Evolutionary conservation across 1,140 invertebrate genomes (phyloP).

Genomic region (Conus ventricosus): DNA sequence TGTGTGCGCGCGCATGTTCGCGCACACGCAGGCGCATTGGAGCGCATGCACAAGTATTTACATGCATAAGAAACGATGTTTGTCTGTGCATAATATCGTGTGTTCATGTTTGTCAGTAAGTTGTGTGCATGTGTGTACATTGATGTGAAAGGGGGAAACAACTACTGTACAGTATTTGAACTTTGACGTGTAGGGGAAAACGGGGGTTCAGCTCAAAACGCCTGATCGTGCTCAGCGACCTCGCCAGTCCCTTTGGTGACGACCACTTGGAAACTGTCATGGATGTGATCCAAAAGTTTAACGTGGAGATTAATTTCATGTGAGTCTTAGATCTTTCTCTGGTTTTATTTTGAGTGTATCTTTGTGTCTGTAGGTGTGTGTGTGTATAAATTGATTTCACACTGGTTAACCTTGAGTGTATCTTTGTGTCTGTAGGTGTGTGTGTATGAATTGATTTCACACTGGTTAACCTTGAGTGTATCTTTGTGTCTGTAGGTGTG

Average conservation of each 20-base stretch:
- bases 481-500: neutral
- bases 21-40: too few relatives aligned
- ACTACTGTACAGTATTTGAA: too few relatives aligned
- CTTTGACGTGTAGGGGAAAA: constrained; percentile 66
- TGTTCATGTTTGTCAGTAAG: too few relatives aligned
- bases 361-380: neutral
- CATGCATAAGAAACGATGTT: too few relatives aligned
- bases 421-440: neutral
- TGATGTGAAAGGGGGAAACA: constrained; percentile 68
- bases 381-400: neutral
- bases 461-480: too few relatives aligned
- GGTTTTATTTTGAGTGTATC: neutral
- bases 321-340: constrained; percentile 57
- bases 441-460: neutral
- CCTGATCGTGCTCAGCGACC: constrained; percentile 73
- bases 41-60: too few relatives aligned
- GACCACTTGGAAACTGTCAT: constrained; percentile 73
- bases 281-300: constrained; percentile 67
- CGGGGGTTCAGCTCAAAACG: constrained; percentile 69
- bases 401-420: too few relatives aligned
- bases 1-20: too few relatives aligned
- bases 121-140: neutral
- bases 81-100: too few relatives aligned
- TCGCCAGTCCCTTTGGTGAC: constrained; percentile 72
- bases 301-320: constrained; percentile 75